Evolutionary conservation across 2,113 vertebrate species (phyloP).

Genomic region (Holacanthus passer): DNA sequence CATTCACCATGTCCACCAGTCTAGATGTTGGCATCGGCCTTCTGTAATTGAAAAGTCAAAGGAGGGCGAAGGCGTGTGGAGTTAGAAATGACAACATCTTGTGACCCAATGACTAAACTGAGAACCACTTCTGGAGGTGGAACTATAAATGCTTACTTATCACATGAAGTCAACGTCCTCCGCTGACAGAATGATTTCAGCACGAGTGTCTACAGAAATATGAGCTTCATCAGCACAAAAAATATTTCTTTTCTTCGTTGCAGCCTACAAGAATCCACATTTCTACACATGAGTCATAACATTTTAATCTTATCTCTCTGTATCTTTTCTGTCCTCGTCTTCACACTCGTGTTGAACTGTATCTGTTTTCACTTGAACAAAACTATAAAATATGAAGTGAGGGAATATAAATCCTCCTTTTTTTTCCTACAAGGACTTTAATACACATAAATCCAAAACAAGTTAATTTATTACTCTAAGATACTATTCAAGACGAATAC

Average conservation of each 20-base stretch:
- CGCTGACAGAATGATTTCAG: not conserved
- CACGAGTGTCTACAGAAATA: not conserved
- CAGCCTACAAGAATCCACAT: not conserved
- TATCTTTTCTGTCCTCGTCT: not conserved
- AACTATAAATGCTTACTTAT: not conserved
- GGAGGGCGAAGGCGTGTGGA: not conserved
- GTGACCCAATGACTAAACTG: not conserved
- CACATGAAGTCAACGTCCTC: not conserved
- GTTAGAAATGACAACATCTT: not conserved
- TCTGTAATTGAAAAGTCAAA: slow-evolving; percentile 37
- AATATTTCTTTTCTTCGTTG: not conserved
- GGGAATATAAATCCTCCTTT: not conserved
- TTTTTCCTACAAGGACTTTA: not conserved
- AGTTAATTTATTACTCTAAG: not conserved
- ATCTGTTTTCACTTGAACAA: not conserved
- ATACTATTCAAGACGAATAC: not conserved
- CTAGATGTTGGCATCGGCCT: slow-evolving; percentile 29
- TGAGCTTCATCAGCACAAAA: not conserved
- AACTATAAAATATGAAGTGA: not conserved
- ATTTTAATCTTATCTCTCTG: not conserved
- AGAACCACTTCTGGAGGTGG: not conserved
- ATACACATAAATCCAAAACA: not conserved
- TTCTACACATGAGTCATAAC: not conserved
- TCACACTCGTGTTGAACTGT: too few relatives aligned
- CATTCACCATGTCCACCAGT: slow-evolving; percentile 10